Percentiles rank a stretch among this genome's conserved stretches.
Evolutionary conservation across 92 coral and sea anemone species (phyloP).

Genomic region (Porites cylindrica): DNA sequence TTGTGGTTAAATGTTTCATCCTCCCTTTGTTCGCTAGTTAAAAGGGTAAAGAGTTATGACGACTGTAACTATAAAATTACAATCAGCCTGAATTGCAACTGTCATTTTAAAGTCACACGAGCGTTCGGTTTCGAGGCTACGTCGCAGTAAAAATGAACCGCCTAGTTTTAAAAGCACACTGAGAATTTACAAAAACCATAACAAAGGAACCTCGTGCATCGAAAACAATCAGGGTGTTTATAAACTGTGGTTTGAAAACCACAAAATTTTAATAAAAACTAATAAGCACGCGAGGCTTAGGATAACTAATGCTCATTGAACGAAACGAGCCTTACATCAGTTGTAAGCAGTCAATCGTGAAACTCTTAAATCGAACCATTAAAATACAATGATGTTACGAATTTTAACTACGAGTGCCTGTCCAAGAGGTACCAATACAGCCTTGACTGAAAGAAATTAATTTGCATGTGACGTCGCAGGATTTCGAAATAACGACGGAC

Average conservation of each 20-base stretch:
- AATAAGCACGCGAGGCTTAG: conserved; percentile 10
- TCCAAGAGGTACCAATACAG: conserved; percentile 10
- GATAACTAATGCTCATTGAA: conserved; percentile 2
- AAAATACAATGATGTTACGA: conserved; percentile 19
- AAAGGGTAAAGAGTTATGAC: not conserved
- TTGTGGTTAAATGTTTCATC: conserved; percentile 30
- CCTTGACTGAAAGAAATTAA: conserved; percentile 10
- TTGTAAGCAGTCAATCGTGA: not conserved
- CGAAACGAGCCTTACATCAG: not conserved
- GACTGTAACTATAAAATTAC: conserved; percentile 18
- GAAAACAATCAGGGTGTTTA: not conserved
- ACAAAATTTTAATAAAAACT: conserved; percentile 13
- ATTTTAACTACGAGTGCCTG: not conserved
- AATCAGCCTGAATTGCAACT: not conserved
- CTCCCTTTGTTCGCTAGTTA: conserved; percentile 8
- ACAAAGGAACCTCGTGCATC: conserved; percentile 24
- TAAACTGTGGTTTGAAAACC: conserved; percentile 16
- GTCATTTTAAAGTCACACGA: not conserved
- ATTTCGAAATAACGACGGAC: not conserved
- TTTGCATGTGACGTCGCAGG: not conserved
- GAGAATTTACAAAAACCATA: conserved; percentile 13
- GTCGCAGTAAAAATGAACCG: not conserved
- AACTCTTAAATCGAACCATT: conserved; percentile 30
- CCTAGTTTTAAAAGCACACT: not conserved
- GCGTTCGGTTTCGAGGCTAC: not conserved